Evolutionary conservation across 2,888 invertebrate species (phyloP).

Genomic region (Cabera pusaria): DNA sequence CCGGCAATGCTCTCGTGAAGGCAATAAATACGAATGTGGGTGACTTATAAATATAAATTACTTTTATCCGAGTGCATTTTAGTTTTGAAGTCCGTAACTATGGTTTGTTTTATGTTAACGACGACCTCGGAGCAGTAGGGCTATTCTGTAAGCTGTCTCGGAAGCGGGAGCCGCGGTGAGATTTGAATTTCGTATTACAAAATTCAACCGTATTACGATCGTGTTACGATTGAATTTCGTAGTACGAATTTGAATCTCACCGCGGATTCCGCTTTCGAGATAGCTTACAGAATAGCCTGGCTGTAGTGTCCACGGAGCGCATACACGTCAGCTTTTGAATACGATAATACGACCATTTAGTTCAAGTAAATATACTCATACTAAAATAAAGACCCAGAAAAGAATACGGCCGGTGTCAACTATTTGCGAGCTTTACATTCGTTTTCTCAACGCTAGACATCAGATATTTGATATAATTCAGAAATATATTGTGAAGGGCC

Average conservation of each 20-base stretch:
- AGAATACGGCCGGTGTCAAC: slow-evolving; percentile 39
- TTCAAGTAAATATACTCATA: slow-evolving; percentile 22
- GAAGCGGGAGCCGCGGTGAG: too few relatives aligned
- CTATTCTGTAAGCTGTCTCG: too few relatives aligned
- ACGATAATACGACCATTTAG: slow-evolving; percentile 38
- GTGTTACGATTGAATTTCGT: too few relatives aligned
- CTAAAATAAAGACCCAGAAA: slow-evolving; percentile 37
- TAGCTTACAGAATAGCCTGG: too few relatives aligned
- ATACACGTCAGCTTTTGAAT: slow-evolving; percentile 35
- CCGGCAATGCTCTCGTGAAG: slow-evolving; percentile 24
- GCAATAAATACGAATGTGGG: slow-evolving; percentile 32
- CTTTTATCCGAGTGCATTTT: slow-evolving; percentile 14
- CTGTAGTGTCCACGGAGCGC: slow-evolving; percentile 10
- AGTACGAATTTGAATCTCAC: too few relatives aligned
- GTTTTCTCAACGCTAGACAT: too few relatives aligned
- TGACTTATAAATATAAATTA: slow-evolving; percentile 28
- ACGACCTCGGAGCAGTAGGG: slow-evolving; percentile 12
- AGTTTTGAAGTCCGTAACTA: slow-evolving; percentile 15
- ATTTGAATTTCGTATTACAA: too few relatives aligned
- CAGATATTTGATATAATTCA: too few relatives aligned
- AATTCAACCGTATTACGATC: too few relatives aligned
- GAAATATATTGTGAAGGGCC: too few relatives aligned
- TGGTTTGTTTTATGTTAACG: slow-evolving; percentile 18
- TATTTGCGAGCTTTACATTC: slow-evolving; percentile 44
- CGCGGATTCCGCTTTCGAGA: too few relatives aligned